phyloP scores from a whole-genome alignment of 1,140 invertebrate species.

The Drosophila biarmipes region DNA sequence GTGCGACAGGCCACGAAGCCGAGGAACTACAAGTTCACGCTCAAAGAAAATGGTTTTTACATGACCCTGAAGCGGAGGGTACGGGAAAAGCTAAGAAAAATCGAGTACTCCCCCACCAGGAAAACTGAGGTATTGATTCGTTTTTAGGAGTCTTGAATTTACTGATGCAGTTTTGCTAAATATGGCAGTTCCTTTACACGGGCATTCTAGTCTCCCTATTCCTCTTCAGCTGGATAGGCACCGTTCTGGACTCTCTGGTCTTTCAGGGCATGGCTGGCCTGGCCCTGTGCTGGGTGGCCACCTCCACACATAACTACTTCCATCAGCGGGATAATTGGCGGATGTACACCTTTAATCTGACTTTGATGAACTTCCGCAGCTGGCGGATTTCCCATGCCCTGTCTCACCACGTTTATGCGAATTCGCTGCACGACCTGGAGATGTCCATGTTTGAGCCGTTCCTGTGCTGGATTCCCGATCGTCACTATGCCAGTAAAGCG shows the following conservation, averaged over 20 bases:
- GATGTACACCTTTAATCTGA: constrained; percentile 92
- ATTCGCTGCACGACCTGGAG: constrained; percentile 92
- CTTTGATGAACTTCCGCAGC: constrained; percentile 87
- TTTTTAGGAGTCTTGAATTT: background rate
- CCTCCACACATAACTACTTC: constrained; percentile 92
- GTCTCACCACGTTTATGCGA: constrained; percentile 92
- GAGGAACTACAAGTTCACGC: constrained; percentile 88
- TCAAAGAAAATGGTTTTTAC: constrained; percentile 89
- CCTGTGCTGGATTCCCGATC: constrained; percentile 87
- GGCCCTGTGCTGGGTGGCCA: constrained; percentile 86
- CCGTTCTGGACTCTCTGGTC: constrained; percentile 83
- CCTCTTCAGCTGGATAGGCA: constrained; percentile 85
- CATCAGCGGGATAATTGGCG: constrained; percentile 92
- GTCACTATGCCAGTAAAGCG: constrained; percentile 83
- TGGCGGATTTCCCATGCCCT: constrained; percentile 91
- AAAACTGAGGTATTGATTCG: constrained; percentile 61
- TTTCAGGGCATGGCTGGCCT: constrained; percentile 85
- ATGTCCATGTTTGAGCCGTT: constrained; percentile 89
- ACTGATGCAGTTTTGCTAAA: background rate
- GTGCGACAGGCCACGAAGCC: constrained; percentile 86
- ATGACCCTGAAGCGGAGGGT: constrained; percentile 87
- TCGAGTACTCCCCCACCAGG: constrained; percentile 62
- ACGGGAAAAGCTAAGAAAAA: constrained; percentile 85
- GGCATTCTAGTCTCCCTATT: constrained; percentile 85
- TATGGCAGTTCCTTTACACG: constrained; percentile 60